These are phyloP conservation scores for Aradus depressus DNA, from an alignment of 2,888 invertebrate species.

Conservation along the genomic window DNA sequence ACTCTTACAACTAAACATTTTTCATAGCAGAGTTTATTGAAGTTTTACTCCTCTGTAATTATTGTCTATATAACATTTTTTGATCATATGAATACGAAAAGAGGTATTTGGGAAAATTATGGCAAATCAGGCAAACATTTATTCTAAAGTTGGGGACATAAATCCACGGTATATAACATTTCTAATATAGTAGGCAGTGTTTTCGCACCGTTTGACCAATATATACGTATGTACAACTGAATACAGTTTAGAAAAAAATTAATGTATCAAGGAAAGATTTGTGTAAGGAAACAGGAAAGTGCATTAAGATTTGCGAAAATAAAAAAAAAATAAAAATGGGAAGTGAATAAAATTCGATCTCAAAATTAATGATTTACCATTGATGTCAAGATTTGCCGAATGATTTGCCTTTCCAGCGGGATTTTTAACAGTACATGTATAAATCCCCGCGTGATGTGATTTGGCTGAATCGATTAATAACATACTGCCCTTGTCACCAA, in stretches of 20 bases:
- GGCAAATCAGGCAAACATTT: too few species aligned
- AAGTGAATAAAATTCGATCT: background rate
- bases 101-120: too few species aligned
- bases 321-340: conserved; percentile 2
- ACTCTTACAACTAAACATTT: too few species aligned
- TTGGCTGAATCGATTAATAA: conserved; percentile 30
- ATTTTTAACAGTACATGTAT: conserved; percentile 53
- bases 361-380: conserved; percentile 46
- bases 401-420: conserved; percentile 50
- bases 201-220: too few species aligned
- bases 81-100: too few species aligned
- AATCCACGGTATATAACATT: too few species aligned
- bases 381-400: conserved; percentile 52
- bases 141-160: too few species aligned
- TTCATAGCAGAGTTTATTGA: too few species aligned
- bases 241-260: conserved; percentile 31
- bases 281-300: conserved; percentile 34
- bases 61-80: too few species aligned
- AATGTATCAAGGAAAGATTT: background rate
- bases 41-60: too few species aligned
- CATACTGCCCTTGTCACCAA: conserved; percentile 36
- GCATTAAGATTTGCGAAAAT: conserved; percentile 10
- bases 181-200: too few species aligned
- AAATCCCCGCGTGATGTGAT: conserved; percentile 45
- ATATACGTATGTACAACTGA: too few species aligned